Base-by-base conservation (phyloP, 2,888 invertebrate species). In the Oxystoma pomonae region DNA sequence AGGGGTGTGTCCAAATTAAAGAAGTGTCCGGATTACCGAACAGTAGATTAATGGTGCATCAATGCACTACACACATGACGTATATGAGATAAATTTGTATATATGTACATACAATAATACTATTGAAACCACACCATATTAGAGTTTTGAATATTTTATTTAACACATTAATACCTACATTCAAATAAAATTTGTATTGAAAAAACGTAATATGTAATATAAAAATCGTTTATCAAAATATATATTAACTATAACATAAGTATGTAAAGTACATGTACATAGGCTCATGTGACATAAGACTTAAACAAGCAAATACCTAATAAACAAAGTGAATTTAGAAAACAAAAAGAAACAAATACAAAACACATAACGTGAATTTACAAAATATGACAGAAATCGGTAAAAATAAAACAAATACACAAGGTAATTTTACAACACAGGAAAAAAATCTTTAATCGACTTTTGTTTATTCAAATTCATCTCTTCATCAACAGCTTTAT, bases 21-120 rank as follows among this genome's bases (percentile, higher is more conserved):
- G 50, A 50, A 50, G n/a, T 50, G 50, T 50, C n/a, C 50, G n/a
- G 50, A 50, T 50, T 50, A 50, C 50, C 50, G 50, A 50, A 50
- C 50, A 50, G 50, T n/a, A 50, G 9, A 50, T 50, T 9, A 50
- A n/a, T n/a, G n/a, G n/a, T n/a, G n/a, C n/a, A n/a, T n/a, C n/a
- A n/a, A n/a, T n/a, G n/a, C n/a, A n/a, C n/a, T n/a, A n/a, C n/a
- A n/a, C n/a, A n/a, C n/a, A n/a, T n/a, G n/a, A n/a, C n/a, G n/a
- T n/a, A 50, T 50, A 50, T 50, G 50, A 50, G 50, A 50, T n/a
- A n/a, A n/a, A n/a, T n/a, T n/a, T n/a, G n/a, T n/a, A n/a, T n/a
- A n/a, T n/a, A n/a, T n/a, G n/a, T 50, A 50, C n/a, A 50, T 12
- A 50, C 50, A 50, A n/a, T 50, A 50, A 50, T 50, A 50, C 50